Base-by-base conservation (phyloP, 2,888 invertebrate genomes). In the Empis livida region DNA sequence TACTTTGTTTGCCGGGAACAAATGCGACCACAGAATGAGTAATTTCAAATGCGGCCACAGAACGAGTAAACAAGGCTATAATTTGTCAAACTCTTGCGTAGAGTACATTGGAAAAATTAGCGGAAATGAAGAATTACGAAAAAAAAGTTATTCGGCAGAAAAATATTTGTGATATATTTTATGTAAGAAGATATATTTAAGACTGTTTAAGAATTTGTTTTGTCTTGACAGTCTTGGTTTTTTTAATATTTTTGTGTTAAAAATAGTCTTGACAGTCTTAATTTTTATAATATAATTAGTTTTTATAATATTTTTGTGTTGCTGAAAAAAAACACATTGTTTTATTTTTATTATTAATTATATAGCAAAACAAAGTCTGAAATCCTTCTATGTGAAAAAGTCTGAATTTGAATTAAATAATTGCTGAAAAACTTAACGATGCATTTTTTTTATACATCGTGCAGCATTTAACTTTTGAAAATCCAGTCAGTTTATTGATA, bases 11-110 rank as follows among this genome's bases (percentile, higher is more conserved):
- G 16, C 16, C 30, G 30, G 45, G 31, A 16, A 46, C 46, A 37
- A 46, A 46, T 46, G 35, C 37, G 42, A 38, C 38, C 37, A 46
- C 42, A 46, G 37, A 37, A 46, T 27, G 35, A 37, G 30, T 46
- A 15, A 42, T 46, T 38, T 23, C 37, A 43, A 43, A 40, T 43
- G 20, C 39, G 42, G 43, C 14, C 46, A 27, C n/a, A n/a, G n/a
- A 31, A 35, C 20, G 38, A 46, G 37, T 31, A 43, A 15, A 43
- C 11, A 42, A 42, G 13, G 15, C 46, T 31, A 41, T 35, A 13
- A 35, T 35, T 35, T n/a, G 13, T 35, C 13, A 35, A 35, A 8
- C 35, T 35, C 35, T 35, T 35, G 35, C 13, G 35, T 5, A 35
- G n/a, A 35, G 10, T 35, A 5, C n/a, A 35, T 35, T 35, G 35